Evolutionary conservation across 2,888 invertebrate genomes (phyloP).

Genomic region (Sesamia inferens): DNA sequence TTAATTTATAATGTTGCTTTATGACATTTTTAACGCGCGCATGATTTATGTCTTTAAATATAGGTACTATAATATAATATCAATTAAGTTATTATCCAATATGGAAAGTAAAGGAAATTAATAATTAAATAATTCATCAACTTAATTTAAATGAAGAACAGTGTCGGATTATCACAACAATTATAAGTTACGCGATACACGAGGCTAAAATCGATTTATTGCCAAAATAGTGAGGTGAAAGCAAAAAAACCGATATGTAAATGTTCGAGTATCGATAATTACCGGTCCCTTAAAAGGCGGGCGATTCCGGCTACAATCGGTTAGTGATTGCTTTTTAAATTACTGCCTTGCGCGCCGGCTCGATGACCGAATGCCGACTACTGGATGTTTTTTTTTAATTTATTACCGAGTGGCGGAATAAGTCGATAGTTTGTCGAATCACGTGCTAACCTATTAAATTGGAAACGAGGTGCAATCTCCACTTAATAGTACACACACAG

Average conservation of each 20-base stretch:
- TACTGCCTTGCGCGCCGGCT: slow-evolving; percentile 72
- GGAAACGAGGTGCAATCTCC: slow-evolving; percentile 54
- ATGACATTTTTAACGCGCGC: background rate
- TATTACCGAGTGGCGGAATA: slow-evolving; percentile 70
- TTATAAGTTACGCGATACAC: slow-evolving; percentile 49
- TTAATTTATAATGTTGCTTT: too few relatives aligned
- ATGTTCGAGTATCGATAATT: slow-evolving; percentile 82
- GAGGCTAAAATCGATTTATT: slow-evolving; percentile 54
- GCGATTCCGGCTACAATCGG: slow-evolving; percentile 79
- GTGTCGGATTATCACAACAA: slow-evolving; percentile 45
- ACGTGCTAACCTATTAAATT: slow-evolving; percentile 50
- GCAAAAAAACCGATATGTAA: slow-evolving; percentile 82
- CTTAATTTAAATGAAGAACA: slow-evolving; percentile 47
- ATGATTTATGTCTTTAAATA: slow-evolving; percentile 3
- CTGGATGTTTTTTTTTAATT: slow-evolving; percentile 74
- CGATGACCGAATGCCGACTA: slow-evolving; percentile 75
- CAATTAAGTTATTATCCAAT: too few relatives aligned
- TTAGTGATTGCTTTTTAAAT: slow-evolving; percentile 87
- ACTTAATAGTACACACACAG: slow-evolving; percentile 29
- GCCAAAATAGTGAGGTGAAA: slow-evolving; percentile 77
- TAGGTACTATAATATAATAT: too few relatives aligned
- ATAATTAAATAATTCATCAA: slow-evolving; percentile 29
- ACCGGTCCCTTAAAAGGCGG: slow-evolving; percentile 84
- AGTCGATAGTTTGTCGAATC: slow-evolving; percentile 65
- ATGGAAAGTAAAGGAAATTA: slow-evolving; percentile 11